These are phyloP conservation scores for Python bivittatus DNA, from an alignment of 2,113 vertebrate species.

Conservation along the genomic window DNA sequence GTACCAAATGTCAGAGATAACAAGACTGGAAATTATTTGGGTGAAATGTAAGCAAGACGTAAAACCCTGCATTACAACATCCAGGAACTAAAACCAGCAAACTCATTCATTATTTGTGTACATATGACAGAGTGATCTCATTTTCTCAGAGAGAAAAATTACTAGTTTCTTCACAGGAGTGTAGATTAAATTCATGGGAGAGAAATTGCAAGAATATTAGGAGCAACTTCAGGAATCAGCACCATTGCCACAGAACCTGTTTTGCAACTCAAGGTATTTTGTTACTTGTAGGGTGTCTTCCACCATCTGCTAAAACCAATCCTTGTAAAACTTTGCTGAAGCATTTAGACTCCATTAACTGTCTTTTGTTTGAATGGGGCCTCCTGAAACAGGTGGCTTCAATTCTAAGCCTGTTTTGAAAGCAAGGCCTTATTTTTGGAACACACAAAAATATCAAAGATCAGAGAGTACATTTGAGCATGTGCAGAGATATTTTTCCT, in stretches of 20 bases:
- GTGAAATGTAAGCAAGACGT: not conserved
- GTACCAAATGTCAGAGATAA: not conserved
- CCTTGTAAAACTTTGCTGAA: not conserved
- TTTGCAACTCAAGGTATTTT: not conserved
- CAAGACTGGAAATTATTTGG: too few relatives aligned
- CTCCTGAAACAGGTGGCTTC: not conserved
- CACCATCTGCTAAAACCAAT: not conserved
- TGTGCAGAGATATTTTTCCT: not conserved
- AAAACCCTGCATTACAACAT: not conserved
- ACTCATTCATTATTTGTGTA: not conserved
- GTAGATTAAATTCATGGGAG: not conserved
- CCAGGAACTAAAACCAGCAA: not conserved
- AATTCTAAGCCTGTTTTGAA: not conserved
- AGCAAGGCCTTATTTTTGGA: not conserved
- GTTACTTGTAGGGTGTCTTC: not conserved
- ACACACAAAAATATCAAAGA: not conserved
- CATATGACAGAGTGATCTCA: not conserved
- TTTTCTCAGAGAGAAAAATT: fast-evolving
- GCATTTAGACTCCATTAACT: not conserved
- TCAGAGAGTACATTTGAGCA: not conserved
- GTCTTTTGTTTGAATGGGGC: not conserved
- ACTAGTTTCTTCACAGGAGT: fast-evolving
- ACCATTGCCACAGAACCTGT: fast-evolving
- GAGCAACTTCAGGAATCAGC: not conserved
- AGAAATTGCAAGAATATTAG: not conserved